These are phyloP conservation scores for Arrhopalites spinosus DNA, from an alignment of 2,888 invertebrate genomes.

Conservation along the genomic window DNA sequence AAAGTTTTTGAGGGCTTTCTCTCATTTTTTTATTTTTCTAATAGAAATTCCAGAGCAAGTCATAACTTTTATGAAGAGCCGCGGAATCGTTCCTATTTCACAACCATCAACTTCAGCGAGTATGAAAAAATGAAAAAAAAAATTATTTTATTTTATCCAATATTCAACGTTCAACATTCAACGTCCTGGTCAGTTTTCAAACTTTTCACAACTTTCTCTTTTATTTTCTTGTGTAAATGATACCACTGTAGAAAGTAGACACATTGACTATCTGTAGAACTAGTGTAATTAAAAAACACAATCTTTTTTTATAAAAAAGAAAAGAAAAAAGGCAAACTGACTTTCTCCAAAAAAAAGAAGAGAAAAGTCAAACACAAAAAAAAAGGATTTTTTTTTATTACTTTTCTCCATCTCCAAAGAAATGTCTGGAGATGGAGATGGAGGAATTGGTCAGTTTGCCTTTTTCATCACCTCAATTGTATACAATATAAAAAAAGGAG, in stretches of 20 bases:
- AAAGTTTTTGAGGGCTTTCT: too few relatives aligned
- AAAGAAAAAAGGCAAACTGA: too few relatives aligned
- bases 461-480: not conserved
- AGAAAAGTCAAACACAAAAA: too few relatives aligned
- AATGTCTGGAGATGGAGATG: not conserved
- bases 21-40: not conserved
- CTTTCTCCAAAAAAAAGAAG: too few relatives aligned
- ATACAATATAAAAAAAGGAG: too few relatives aligned
- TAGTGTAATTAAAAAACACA: too few relatives aligned
- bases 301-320: too few relatives aligned
- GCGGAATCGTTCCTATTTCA: constrained; percentile 59
- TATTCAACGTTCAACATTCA: too few relatives aligned
- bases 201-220: not conserved
- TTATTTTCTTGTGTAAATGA: not conserved
- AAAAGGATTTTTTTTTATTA: too few relatives aligned
- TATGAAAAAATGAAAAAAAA: not conserved
- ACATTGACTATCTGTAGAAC: too few relatives aligned
- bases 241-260: not conserved
- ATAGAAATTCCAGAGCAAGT: constrained; percentile 64
- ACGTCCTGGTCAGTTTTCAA: not conserved
- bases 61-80: constrained; percentile 61
- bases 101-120: constrained; percentile 35
- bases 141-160: not conserved
- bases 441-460: too few relatives aligned
- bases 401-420: not conserved